phyloP scores from a whole-genome alignment of 2,113 vertebrate species.

The Chunga burmeisteri region DNA sequence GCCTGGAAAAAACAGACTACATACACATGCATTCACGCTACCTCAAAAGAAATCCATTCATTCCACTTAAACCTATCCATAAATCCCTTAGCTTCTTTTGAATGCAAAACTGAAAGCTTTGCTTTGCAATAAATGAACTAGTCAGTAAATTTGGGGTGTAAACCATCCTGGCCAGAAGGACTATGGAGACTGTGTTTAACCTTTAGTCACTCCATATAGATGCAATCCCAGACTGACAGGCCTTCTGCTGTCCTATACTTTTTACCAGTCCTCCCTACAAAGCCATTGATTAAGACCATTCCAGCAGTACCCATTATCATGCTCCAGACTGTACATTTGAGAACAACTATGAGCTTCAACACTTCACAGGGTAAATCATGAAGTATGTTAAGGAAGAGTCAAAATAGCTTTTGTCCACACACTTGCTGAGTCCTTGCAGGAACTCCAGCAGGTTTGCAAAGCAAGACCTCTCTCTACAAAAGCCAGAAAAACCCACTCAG shows the following conservation, averaged over 20 bases:
- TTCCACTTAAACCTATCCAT: neutral
- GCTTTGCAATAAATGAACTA: neutral
- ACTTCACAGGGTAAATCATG: neutral
- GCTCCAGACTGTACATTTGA: neutral
- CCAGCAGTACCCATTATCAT: neutral
- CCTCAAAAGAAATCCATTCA: conserved; percentile 12
- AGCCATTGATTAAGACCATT: neutral
- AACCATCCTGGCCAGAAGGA: neutral
- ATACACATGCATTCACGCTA: neutral
- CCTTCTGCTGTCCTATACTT: neutral
- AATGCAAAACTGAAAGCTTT: neutral
- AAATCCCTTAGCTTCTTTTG: neutral
- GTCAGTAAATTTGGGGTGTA: neutral
- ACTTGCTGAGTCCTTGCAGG: neutral
- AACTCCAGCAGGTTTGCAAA: neutral
- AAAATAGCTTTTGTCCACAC: neutral
- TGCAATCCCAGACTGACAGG: neutral
- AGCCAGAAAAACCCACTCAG: neutral
- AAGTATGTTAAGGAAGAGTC: neutral
- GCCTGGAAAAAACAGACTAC: conserved; percentile 27
- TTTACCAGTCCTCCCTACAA: neutral
- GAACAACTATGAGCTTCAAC: neutral
- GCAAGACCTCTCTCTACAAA: neutral
- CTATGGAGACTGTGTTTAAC: neutral
- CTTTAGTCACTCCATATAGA: neutral